Evolutionary conservation across 2,888 invertebrate genomes (phyloP), one percentile per base, ranked within the genome.

Genomic region (Mechanitis messenoides): DNA sequence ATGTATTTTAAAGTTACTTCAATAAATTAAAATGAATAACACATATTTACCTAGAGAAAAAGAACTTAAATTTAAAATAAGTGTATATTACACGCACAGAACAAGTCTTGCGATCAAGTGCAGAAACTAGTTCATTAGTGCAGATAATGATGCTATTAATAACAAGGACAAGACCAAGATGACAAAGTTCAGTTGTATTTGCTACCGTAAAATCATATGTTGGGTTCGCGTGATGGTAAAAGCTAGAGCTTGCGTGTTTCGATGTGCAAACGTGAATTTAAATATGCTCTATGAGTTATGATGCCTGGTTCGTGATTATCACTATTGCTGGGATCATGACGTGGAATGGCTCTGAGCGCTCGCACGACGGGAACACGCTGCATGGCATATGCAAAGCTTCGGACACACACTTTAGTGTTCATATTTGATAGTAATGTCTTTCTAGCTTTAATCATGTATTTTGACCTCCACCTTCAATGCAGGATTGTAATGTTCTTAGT

Each of bases 251-350:
- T 76, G 82, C 80, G 80, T 83, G 83, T 69, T 73, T 74, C 76
- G 76, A 80, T 75, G 77, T 76, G 74, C 72, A 78, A 79, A 78
- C 74, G 74, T 72, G 78, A 76, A 79, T 80, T 81, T 82, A 78
- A 81, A 73, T 72, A 73, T 73, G 68, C 68, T 68, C 66, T 68
- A 74, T 77, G 73, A 76, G 74, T 76, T 77, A 77, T 75, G 75
- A 71, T 69, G 70, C 72, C 72, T 76, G 74, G 76, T 77, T 78
- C 74, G 71, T 77, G 75, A 80, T 82, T 84, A 81, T 78, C 79
- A 72, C 69, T 75, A 74, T 74, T 75, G 54, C 69, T 72, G 74
- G 60, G 61, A 65, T 64, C 65, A 67, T 66, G 63, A 64, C 62
- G 61, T 53, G 61, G 58, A 60, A 64, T 69, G 54, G 61, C 63